phyloP scores from a whole-genome alignment of 2,888 invertebrate genomes.

The Nemapogon koenigi region DNA sequence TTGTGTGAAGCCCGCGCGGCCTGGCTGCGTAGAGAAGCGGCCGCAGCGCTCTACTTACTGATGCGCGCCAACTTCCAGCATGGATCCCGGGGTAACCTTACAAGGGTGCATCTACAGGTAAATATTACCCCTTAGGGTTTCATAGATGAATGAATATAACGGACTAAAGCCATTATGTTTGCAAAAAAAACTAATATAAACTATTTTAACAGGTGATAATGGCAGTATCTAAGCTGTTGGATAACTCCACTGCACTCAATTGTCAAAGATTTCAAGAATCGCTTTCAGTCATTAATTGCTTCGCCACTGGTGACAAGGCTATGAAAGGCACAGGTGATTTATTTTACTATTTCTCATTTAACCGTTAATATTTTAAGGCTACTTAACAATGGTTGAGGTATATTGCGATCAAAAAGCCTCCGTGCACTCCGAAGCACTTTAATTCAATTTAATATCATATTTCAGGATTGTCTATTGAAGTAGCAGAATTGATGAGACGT shows the following conservation, averaged over 20 bases:
- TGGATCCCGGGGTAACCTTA: conserved; percentile 81
- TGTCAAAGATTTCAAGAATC: conserved; percentile 96
- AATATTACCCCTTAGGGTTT: conserved; percentile 2
- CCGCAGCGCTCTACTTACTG: conserved; percentile 87
- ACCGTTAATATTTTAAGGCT: too few relatives aligned
- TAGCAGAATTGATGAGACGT: conserved; percentile 91
- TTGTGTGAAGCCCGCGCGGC: conserved; percentile 88
- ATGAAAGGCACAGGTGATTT: conserved; percentile 89
- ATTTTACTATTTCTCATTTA: too few relatives aligned
- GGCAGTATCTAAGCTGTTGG: conserved; percentile 92
- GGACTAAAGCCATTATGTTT: too few relatives aligned
- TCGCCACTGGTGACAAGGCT: conserved; percentile 90
- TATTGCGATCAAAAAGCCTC: too few relatives aligned
- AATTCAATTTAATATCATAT: neutral
- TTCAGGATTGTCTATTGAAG: conserved; percentile 83
- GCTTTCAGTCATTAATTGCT: conserved; percentile 89
- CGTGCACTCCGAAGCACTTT: too few relatives aligned
- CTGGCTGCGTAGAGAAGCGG: conserved; percentile 87
- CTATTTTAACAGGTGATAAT: conserved; percentile 78
- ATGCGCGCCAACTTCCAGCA: conserved; percentile 96
- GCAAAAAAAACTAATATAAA: neutral
- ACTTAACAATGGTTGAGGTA: too few relatives aligned
- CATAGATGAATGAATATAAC: neutral
- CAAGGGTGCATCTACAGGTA: conserved; percentile 88
- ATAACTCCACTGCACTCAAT: conserved; percentile 88